Evolutionary conservation across 2,888 invertebrate species (phyloP).

Genomic region (Volucella inanis): DNA sequence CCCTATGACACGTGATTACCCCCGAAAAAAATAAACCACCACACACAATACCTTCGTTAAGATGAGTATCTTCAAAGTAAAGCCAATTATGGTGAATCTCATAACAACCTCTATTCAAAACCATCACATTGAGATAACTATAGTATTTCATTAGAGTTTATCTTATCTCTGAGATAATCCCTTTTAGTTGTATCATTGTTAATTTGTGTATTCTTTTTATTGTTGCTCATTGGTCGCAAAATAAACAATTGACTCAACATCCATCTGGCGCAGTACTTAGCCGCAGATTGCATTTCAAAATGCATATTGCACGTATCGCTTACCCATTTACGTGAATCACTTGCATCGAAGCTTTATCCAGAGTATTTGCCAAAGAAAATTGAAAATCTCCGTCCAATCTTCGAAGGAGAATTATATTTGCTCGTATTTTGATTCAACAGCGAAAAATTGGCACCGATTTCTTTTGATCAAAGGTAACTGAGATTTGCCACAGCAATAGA

Average conservation of each 20-base stretch:
- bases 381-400: slow-evolving; percentile 10
- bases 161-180: slow-evolving; percentile 42
- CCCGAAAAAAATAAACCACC: slow-evolving; percentile 15
- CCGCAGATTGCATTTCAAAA: slow-evolving; percentile 17
- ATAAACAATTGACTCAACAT: slow-evolving; percentile 38
- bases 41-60: slow-evolving; percentile 70
- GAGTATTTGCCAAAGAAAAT: not conserved
- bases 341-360: slow-evolving; percentile 26
- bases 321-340: slow-evolving; percentile 12
- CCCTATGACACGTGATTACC: slow-evolving; percentile 43
- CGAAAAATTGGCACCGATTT: slow-evolving; percentile 61
- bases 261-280: slow-evolving; percentile 19
- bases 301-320: slow-evolving; percentile 23
- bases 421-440: not conserved
- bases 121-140: not conserved
- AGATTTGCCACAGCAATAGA: slow-evolving; percentile 30
- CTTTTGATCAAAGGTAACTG: slow-evolving; percentile 45
- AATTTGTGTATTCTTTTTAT: slow-evolving; percentile 33
- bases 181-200: slow-evolving; percentile 41
- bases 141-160: slow-evolving; percentile 42
- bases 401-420: slow-evolving; percentile 37
- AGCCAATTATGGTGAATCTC: slow-evolving; percentile 66
- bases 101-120: slow-evolving; percentile 67
- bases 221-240: slow-evolving; percentile 42
- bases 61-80: slow-evolving; percentile 65